Evolutionary conservation across 2,797 vertebrate genomes (phyloP).

Genomic region (Enteromius unitaeniatus): DNA sequence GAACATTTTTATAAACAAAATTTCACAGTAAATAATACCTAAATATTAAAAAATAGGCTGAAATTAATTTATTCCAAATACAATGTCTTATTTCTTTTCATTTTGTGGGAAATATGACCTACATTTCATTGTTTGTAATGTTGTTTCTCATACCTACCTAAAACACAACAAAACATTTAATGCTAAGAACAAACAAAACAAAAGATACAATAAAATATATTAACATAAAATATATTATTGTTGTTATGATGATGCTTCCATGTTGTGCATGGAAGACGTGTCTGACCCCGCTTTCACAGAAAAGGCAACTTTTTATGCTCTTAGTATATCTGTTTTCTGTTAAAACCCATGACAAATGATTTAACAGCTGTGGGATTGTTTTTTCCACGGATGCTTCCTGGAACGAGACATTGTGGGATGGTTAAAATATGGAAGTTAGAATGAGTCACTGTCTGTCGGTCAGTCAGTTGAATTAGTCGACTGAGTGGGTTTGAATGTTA

Average conservation of each 20-base stretch:
- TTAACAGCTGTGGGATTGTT: constrained; percentile 55
- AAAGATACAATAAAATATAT: not conserved
- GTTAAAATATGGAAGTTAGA: constrained; percentile 62
- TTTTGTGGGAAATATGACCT: not conserved
- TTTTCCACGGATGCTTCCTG: constrained; percentile 61
- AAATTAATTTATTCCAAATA: not conserved
- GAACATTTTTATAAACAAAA: no score
- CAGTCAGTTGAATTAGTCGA: constrained; percentile 60
- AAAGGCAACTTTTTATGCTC: constrained; percentile 42
- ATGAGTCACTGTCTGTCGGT: constrained; percentile 68
- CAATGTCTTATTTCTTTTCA: not conserved
- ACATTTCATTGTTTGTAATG: not conserved
- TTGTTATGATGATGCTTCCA: not conserved
- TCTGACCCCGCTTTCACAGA: constrained; percentile 9
- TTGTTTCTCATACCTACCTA: not conserved
- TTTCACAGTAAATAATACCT: no score
- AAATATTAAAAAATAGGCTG: no score
- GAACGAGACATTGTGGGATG: constrained; percentile 60
- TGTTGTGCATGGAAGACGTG: not conserved
- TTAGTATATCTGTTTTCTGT: constrained; percentile 63
- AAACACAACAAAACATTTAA: not conserved
- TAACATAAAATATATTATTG: no score
- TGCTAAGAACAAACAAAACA: not conserved
- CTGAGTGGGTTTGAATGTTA: constrained; percentile 57
- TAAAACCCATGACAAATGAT: constrained; percentile 62